Evolutionary conservation across 2,113 vertebrate species (phyloP).

Genomic region (Dipodomys ordii): DNA sequence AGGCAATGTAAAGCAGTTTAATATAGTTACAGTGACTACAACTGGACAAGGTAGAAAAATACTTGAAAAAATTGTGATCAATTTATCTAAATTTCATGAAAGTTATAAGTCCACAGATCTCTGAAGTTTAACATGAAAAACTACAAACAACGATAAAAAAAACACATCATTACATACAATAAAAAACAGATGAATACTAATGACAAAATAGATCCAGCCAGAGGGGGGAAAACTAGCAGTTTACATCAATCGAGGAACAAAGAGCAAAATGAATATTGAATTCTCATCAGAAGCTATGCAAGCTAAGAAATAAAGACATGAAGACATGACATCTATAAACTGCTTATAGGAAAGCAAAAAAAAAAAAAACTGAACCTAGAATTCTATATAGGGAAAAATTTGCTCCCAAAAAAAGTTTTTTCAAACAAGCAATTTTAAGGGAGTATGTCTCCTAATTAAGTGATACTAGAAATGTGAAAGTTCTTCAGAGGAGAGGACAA

Average conservation of each 20-base stretch:
- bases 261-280: background rate
- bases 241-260: background rate
- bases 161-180: background rate
- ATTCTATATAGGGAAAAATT: background rate
- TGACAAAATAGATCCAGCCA: background rate
- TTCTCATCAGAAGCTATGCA: background rate
- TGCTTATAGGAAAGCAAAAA: background rate
- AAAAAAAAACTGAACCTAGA: background rate
- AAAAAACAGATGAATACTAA: background rate
- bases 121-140: background rate
- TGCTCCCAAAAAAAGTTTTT: background rate
- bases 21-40: background rate
- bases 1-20: background rate
- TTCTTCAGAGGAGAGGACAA: background rate
- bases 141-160: background rate
- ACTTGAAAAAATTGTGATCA: background rate
- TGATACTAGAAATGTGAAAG: background rate
- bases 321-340: background rate
- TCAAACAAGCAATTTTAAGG: background rate
- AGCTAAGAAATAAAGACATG: background rate
- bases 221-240: background rate
- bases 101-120: background rate
- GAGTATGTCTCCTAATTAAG: background rate
- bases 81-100: background rate
- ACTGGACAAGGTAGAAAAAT: background rate